Evolutionary conservation across 2,888 invertebrate species (phyloP).

Genomic region (Acrobasis suavella): DNA sequence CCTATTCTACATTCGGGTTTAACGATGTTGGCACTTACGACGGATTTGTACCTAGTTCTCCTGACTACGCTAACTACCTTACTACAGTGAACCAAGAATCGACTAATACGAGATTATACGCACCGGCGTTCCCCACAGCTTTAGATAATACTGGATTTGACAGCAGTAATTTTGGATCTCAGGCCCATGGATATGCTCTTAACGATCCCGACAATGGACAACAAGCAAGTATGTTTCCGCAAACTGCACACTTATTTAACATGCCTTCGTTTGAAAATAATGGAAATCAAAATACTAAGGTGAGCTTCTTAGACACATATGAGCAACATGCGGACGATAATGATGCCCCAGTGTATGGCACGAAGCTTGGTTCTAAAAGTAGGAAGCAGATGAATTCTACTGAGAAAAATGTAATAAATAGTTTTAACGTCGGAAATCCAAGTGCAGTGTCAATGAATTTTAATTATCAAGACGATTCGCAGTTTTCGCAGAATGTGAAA

Average conservation of each 20-base stretch:
- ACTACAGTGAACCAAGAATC: conserved; percentile 57
- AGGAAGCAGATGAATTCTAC: conserved; percentile 52
- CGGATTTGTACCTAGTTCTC: conserved; percentile 71
- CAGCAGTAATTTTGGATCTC: conserved; percentile 47
- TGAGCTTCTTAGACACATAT: conserved; percentile 42
- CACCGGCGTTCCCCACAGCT: conserved; percentile 70
- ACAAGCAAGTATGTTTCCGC: conserved; percentile 54
- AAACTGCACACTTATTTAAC: conserved; percentile 52
- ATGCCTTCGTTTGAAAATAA: conserved; percentile 49
- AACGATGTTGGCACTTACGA: conserved; percentile 71
- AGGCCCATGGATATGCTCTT: conserved; percentile 48
- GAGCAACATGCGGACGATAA: conserved; percentile 43
- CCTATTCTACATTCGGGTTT: conserved; percentile 74
- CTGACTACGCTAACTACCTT: conserved; percentile 63
- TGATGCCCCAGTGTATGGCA: conserved; percentile 63
- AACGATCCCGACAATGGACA: conserved; percentile 43
- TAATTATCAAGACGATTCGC: conserved; percentile 41
- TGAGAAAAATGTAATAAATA: conserved; percentile 50
- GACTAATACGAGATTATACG: conserved; percentile 58
- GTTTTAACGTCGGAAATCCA: conserved; percentile 39
- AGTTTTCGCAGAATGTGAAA: conserved; percentile 47
- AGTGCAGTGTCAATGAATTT: conserved; percentile 47
- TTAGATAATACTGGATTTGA: conserved; percentile 56
- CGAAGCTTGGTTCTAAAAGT: conserved; percentile 60
- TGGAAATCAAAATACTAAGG: conserved; percentile 47